Percentiles rank a stretch among this genome's conserved stretches.
Evolutionary conservation across 1,140 invertebrate genomes (phyloP).

Genomic region (Drosophila lowei): DNA sequence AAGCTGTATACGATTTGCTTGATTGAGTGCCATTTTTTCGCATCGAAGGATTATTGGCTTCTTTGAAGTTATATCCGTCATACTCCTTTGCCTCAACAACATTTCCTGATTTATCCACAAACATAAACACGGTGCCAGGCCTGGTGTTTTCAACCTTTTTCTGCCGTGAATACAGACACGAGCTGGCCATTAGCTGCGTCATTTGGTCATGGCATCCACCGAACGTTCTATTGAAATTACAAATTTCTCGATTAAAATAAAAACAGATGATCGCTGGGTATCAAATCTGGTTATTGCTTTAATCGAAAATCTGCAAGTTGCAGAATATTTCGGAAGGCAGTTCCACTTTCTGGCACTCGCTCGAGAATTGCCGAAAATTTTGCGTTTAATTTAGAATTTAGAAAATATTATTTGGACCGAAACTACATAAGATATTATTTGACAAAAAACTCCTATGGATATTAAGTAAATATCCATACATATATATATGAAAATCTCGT

Average conservation of each 20-base stretch:
- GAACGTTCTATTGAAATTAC: conserved; percentile 61
- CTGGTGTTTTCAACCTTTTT: too few species aligned
- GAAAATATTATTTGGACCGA: background rate
- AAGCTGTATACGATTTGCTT: too few species aligned
- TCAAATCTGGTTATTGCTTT: conserved; percentile 22
- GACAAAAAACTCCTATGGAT: conserved; percentile 34
- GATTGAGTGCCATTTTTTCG: too few species aligned
- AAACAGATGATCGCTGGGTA: background rate
- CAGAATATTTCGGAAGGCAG: conserved; percentile 29
- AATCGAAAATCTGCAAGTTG: conserved; percentile 65
- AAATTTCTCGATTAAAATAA: conserved; percentile 56
- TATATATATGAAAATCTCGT: too few species aligned
- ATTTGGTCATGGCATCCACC: background rate
- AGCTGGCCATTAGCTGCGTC: background rate
- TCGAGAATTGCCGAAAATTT: conserved; percentile 1
- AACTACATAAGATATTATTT: background rate
- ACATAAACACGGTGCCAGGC: too few species aligned
- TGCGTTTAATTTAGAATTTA: conserved; percentile 28
- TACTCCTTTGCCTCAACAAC: too few species aligned
- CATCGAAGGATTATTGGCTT: too few species aligned
- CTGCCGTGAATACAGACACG: too few species aligned
- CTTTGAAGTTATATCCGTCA: too few species aligned
- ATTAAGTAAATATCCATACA: too few species aligned
- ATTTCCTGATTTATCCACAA: too few species aligned
- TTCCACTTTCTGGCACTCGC: background rate